Percentiles rank a stretch among this genome's conserved stretches.
Evolutionary conservation across 2,888 invertebrate genomes (phyloP).

Genomic region (Chromoteleia sp.): DNA sequence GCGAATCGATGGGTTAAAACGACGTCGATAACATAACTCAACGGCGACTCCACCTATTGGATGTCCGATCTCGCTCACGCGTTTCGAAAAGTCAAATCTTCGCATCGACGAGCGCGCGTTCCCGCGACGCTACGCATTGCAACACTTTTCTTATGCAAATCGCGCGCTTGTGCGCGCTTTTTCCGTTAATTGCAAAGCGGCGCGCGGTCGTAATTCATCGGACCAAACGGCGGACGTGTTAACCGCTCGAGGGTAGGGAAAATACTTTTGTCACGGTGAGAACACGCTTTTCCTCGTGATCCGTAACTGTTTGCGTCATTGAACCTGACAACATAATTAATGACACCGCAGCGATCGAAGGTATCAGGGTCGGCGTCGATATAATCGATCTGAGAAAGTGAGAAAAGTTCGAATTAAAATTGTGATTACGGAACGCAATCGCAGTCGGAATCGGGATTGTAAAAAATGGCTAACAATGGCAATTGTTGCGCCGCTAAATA

Average conservation of each 20-base stretch:
- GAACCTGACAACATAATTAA: conserved; percentile 68
- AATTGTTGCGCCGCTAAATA: conserved; percentile 51
- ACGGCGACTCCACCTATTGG: conserved; percentile 42
- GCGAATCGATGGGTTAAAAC: conserved; percentile 29
- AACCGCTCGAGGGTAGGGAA: conserved; percentile 22
- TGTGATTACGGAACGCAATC: conserved; percentile 54
- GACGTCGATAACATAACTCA: conserved; percentile 50
- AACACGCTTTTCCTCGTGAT: conserved; percentile 62
- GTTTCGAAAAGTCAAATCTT: conserved; percentile 38
- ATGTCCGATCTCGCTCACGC: conserved; percentile 26
- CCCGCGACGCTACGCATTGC: conserved; percentile 42
- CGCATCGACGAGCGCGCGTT: no score
- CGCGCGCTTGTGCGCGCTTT: conserved; percentile 33
- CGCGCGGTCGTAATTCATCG: conserved; percentile 25
- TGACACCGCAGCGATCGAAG: conserved; percentile 47
- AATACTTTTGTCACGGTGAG: conserved; percentile 62
- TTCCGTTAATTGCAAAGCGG: conserved; percentile 30
- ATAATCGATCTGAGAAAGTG: conserved; percentile 64
- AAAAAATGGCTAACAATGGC: conserved; percentile 52
- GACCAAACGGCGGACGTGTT: no score
- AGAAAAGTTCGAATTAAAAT: conserved; percentile 58
- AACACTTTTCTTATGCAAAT: conserved; percentile 48
- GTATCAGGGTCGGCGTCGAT: conserved; percentile 56
- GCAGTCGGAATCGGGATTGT: conserved; percentile 10
- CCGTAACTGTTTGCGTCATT: conserved; percentile 63